Conservation (phyloP, 2,113 vertebrate species). For the Riparia riparia region DNA sequence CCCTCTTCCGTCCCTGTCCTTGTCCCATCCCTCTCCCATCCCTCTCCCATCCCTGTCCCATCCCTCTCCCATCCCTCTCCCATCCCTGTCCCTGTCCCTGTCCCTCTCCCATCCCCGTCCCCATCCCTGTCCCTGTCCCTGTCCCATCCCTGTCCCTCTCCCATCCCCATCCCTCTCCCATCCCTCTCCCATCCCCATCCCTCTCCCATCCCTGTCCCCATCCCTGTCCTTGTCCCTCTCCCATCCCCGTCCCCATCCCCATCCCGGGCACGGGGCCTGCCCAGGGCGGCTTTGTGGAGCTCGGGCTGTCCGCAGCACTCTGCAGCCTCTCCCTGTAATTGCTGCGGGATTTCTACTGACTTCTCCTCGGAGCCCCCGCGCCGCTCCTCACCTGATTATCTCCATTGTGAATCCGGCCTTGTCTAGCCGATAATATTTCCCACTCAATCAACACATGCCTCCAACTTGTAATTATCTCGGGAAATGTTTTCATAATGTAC, state of each 20-base stretch:
- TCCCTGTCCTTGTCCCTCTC: no score
- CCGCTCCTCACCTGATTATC: neutral
- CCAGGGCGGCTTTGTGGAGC: neutral
- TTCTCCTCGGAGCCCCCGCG: neutral
- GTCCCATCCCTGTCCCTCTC: neutral
- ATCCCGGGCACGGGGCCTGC: no score
- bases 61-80: no score
- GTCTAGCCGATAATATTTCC: neutral
- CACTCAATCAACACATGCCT: conserved; percentile 45
- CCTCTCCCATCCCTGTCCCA: no score
- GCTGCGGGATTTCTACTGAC: neutral
- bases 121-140: no score
- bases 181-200: neutral
- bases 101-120: no score
- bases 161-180: neutral
- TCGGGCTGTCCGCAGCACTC: neutral
- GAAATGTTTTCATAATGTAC: conserved; percentile 21
- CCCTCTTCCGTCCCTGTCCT: no score
- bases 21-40: no score
- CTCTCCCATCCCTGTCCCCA: neutral
- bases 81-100: no score
- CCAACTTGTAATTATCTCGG: conserved; percentile 51
- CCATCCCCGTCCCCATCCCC: neutral
- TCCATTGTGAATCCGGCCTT: neutral
- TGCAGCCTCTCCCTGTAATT: neutral